phyloP scores from a whole-genome alignment of 2,888 invertebrate species.

The Platycheirus albimanus region DNA sequence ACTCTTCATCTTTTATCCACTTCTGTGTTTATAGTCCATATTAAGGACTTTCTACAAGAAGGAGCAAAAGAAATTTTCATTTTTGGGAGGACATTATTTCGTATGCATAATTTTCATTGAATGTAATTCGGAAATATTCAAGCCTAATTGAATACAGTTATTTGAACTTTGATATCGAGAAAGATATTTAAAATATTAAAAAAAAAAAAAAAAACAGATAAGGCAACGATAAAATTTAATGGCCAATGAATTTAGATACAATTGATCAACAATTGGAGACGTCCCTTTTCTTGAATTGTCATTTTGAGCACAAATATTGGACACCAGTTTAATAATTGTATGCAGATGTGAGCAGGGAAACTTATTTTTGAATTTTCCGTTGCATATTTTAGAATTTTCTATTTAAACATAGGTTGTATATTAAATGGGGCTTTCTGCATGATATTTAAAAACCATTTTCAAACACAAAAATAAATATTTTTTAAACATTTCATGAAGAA shows the following conservation, averaged over 20 bases:
- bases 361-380: no score
- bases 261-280: neutral
- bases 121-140: conserved; percentile 3
- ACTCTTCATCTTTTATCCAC: conserved; percentile 41
- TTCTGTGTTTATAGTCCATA: conserved; percentile 50
- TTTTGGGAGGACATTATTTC: conserved; percentile 43
- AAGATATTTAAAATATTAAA: neutral
- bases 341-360: no score
- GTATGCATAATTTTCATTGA: conserved; percentile 53
- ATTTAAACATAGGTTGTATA: no score
- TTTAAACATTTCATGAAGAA: no score
- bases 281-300: no score
- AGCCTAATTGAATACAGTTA: conserved; percentile 7
- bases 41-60: conserved; percentile 50
- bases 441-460: no score
- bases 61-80: conserved; percentile 31
- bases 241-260: neutral
- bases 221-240: neutral
- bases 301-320: no score
- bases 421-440: no score
- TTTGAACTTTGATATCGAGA: conserved; percentile 5
- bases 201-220: neutral
- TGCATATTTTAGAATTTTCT: no score
- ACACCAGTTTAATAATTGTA: no score
- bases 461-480: no score